These are phyloP conservation scores for Pantala flavescens DNA, from an alignment of 1,140 invertebrate species.

Conservation along the genomic window DNA sequence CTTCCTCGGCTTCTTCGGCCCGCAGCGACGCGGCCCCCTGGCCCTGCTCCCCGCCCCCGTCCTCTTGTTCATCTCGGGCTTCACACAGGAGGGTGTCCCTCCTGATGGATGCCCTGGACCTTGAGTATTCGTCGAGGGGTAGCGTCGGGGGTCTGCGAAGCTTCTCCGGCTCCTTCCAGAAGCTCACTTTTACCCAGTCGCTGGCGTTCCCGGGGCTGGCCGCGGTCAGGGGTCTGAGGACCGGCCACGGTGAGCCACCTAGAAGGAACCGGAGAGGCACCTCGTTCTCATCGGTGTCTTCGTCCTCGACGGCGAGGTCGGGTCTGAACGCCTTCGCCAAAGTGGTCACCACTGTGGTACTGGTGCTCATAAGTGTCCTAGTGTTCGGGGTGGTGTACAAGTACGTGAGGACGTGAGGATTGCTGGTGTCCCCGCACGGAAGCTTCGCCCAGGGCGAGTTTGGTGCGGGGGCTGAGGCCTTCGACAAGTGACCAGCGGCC, in stretches of 20 bases:
- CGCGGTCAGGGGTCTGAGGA: conserved; percentile 55
- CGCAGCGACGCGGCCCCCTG: conserved; percentile 35
- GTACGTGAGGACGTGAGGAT: conserved; percentile 63
- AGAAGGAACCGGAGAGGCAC: conserved; percentile 37
- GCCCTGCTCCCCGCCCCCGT: conserved; percentile 19
- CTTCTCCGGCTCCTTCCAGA: conserved; percentile 57
- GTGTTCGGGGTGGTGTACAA: conserved; percentile 66
- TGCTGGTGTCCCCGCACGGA: conserved; percentile 48
- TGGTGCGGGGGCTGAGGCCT: background rate
- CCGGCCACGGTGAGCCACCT: conserved; percentile 34
- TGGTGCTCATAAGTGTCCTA: conserved; percentile 58
- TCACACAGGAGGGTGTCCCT: conserved; percentile 39
- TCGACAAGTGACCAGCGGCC: background rate
- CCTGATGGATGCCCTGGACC: conserved; percentile 56
- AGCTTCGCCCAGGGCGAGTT: background rate
- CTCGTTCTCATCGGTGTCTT: conserved; percentile 38
- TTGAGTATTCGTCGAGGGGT: conserved; percentile 58
- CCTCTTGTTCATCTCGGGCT: background rate
- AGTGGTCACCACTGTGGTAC: conserved; percentile 55
- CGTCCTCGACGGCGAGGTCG: conserved; percentile 41
- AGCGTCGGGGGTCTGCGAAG: conserved; percentile 44
- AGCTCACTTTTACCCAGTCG: conserved; percentile 55
- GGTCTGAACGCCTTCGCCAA: conserved; percentile 58
- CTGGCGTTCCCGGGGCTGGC: conserved; percentile 61
- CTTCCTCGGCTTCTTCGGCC: conserved; percentile 35